phyloP scores from a whole-genome alignment of 2,113 vertebrate genomes.

The Nipponia nippon region DNA sequence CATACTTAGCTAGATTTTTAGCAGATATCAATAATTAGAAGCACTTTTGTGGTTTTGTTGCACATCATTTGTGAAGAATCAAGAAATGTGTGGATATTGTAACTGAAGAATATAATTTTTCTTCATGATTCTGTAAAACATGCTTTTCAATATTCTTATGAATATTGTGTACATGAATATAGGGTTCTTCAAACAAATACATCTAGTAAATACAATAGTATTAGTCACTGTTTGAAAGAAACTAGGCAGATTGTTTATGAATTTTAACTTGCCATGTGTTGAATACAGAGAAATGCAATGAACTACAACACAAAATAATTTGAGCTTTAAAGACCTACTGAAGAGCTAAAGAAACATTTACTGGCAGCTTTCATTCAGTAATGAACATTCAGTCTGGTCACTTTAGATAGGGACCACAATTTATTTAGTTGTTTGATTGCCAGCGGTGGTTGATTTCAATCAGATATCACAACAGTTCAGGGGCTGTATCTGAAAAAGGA shows the following conservation, averaged over 20 bases:
- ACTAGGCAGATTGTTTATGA: not conserved
- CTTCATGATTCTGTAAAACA: not conserved
- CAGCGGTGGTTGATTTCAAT: not conserved
- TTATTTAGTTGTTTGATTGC: not conserved
- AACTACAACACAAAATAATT: not conserved
- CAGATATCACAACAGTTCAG: not conserved
- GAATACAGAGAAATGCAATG: not conserved
- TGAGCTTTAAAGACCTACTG: not conserved
- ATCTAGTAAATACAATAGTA: not conserved
- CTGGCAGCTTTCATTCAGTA: not conserved
- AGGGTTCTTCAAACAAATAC: not conserved
- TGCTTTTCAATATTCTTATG: not conserved
- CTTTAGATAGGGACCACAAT: not conserved
- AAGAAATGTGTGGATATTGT: not conserved
- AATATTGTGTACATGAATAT: not conserved
- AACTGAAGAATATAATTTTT: not conserved
- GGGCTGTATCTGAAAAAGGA: not conserved
- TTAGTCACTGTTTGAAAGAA: not conserved
- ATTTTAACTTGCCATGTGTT: not conserved
- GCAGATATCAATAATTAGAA: not conserved
- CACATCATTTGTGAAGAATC: not conserved
- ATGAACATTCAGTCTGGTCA: not conserved
- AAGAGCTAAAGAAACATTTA: not conserved
- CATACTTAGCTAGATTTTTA: not conserved
- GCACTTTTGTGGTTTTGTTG: not conserved